Evolutionary conservation across 2,888 invertebrate genomes (phyloP), one percentile per base, ranked within the genome.

Genomic region (Griposia aprilina): DNA sequence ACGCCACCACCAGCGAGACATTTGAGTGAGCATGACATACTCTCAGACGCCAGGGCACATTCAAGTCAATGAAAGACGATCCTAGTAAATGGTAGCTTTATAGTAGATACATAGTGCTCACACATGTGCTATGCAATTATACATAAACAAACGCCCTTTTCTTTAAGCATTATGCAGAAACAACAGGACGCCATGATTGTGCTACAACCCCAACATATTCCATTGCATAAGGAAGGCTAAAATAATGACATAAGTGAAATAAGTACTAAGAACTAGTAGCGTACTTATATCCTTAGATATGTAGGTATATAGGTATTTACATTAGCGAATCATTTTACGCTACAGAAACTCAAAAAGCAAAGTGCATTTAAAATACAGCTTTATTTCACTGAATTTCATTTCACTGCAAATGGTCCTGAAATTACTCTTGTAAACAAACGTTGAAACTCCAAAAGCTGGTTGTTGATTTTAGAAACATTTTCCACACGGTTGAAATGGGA

Each of bases 341-440:
- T 73, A 70, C 57, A 57, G 10, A 48, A 50, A 70, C 48, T 73
- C 65, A 45, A 60, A 78, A 66, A 74, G 66, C 60, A 70, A 70
- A 82, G 57, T 73, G 74, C 80, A 74, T 62, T 66, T 41, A 62
- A 69, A 70, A 73, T n/a, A 66, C 70, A 77, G 30, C 17, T 45
- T 7, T 30, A 23, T 59, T 63, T 45, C 11, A 45, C 30, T 20
- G 50, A 81, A 63, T 36, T 63, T 63, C 6, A 36, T 45, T 52
- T 17, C 62, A 63, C 23, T 72, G 68, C 41, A 17, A 73, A 79
- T 79, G 57, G 10, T 71, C 7, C 59, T 41, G 36, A 66, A 77
- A 66, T 65, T 48, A 76, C 48, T 66, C 65, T 48, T 60, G 59
- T 48, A 66, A 69, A 70, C 50, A 62, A 30, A 62, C 20, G 68